Evolutionary conservation across 2,888 invertebrate species (phyloP), one percentile per base, ranked within the genome.

Genomic region (Ctena decussata): DNA sequence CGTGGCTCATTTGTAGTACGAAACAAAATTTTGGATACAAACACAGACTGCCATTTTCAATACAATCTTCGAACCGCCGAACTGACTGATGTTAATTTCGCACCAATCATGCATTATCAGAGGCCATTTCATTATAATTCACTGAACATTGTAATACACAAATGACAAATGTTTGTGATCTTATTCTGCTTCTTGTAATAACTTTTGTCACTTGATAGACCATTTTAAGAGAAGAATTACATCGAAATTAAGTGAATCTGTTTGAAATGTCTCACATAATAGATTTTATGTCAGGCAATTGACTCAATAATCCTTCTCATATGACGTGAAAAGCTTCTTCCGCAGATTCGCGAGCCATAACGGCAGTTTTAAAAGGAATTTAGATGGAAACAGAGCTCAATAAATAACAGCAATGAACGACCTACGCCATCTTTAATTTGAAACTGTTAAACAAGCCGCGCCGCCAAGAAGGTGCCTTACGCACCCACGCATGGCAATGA

Each of bases 231-330:
- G 44, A 24, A 46, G 30, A 72, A 41, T 72, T 24, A 72, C 72
- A 72, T 8, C 72, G 72, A 72, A 46, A 72, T 72, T 72, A 72
- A 72, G 30, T 44, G 72, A 44, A 72, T 44, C 72, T 72, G 44
- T 72, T 72, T 72, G 72, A 72, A 41, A 24, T 72, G n/a, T 41
- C 46, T 30, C 72, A 30, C 11, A 72, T 72, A 72, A 72, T 72
- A 72, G 72, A 72, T 72, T 72, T 72, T 72, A 72, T 72, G 72
- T 24, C 72, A 27, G 41, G 27, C 72, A 72, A 72, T 72, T 72
- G 72, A 72, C 72, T 72, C 44, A n/a, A 72, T 72, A 72, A 72
- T 72, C 41, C 72, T 3, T 41, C 41, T 30, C 30, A 12, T n/a
- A 41, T 41, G 72, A 2, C 72, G 30, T 46, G 30, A 46, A 44